Conservation (phyloP, 2,113 vertebrate species). For the Marcusenius ussheri region DNA sequence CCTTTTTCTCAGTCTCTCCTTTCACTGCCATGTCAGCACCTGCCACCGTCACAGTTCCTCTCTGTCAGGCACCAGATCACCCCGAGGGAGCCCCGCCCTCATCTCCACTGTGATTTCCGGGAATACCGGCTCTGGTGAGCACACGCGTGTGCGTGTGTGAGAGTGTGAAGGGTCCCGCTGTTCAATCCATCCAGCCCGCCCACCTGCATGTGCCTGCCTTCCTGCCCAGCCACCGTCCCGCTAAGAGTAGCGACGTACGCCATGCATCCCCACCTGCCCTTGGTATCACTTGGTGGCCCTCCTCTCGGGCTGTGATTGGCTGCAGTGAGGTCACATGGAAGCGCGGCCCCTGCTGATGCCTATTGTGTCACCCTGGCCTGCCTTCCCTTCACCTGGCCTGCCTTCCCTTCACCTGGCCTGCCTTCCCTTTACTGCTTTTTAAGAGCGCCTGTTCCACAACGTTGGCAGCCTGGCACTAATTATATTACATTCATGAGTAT, state of each 20-base stretch:
- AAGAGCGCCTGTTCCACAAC: background rate
- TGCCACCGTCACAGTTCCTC: conserved; percentile 76
- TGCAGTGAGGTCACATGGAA: conserved; percentile 69
- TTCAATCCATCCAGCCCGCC: conserved; percentile 62
- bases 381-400: background rate
- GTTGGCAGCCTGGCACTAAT: background rate
- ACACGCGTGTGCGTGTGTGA: background rate
- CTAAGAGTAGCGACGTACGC: conserved; percentile 83
- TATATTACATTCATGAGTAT: background rate
- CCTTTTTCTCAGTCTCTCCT: conserved; percentile 76
- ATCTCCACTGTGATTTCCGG: background rate
- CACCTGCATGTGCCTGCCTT: conserved; percentile 20
- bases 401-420: background rate
- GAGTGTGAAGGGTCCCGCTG: conserved; percentile 62
- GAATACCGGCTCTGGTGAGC: background rate
- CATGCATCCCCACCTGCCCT: conserved; percentile 72
- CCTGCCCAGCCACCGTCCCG: conserved; percentile 92
- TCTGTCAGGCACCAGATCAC: conserved; percentile 77
- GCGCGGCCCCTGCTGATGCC: background rate
- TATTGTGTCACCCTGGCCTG: background rate
- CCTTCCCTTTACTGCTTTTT: background rate
- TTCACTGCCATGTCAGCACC: conserved; percentile 74
- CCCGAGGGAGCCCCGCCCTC: conserved; percentile 59
- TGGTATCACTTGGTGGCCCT: conserved; percentile 56
- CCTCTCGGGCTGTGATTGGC: conserved; percentile 55